Evolutionary conservation across 2,797 vertebrate genomes (phyloP).

Genomic region (Pogoniulus pusillus): DNA sequence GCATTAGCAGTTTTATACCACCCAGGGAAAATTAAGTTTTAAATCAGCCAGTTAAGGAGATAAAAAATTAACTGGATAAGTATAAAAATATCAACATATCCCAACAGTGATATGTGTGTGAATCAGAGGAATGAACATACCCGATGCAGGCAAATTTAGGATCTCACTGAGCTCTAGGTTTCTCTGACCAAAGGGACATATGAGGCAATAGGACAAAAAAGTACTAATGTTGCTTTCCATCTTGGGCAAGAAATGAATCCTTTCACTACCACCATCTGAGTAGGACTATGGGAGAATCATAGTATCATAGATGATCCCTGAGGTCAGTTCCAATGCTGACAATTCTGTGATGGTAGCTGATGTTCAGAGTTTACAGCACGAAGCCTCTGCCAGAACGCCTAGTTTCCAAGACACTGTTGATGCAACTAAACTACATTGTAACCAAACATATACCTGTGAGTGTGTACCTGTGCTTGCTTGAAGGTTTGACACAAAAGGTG

Average conservation of each 20-base stretch:
- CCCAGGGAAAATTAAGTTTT: not conserved
- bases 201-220: not conserved
- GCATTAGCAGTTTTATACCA: not conserved
- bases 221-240: not conserved
- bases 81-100: not conserved
- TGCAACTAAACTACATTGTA: not conserved
- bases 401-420: not conserved
- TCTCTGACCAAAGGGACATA: not conserved
- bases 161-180: not conserved
- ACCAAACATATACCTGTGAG: not conserved
- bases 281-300: not conserved
- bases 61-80: not conserved
- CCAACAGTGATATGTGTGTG: accelerated
- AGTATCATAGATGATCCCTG: too few relatives aligned
- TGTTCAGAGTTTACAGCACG: not conserved
- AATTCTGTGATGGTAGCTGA: not conserved
- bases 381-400: accelerated
- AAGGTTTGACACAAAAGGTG: not conserved
- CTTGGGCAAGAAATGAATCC: not conserved
- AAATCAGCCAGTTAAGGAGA: not conserved
- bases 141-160: not conserved
- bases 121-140: not conserved
- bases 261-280: not conserved
- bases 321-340: too few relatives aligned
- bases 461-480: not conserved